These are phyloP conservation scores for Venustoraphidia nigricollis DNA, from an alignment of 2,888 invertebrate species.

Conservation along the genomic window DNA sequence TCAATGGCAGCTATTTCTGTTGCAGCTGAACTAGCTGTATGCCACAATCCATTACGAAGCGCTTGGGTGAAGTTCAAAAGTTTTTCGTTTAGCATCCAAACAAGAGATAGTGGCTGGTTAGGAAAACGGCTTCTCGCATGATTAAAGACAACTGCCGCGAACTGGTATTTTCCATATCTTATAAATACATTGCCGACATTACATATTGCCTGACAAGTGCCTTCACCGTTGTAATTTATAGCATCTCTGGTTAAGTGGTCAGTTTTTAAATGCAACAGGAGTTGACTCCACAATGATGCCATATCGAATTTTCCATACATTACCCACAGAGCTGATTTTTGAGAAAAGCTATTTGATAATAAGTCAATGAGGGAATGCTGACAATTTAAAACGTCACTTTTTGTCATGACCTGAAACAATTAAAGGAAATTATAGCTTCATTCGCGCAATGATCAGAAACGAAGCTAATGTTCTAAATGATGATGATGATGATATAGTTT, in stretches of 20 bases:
- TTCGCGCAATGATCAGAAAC: too few relatives aligned
- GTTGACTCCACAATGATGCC: conserved; percentile 64
- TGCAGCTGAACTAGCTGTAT: conserved; percentile 51
- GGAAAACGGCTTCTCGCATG: conserved; percentile 49
- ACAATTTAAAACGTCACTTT: conserved; percentile 75
- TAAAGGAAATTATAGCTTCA: conserved; percentile 8
- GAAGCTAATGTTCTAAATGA: too few relatives aligned
- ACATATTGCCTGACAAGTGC: conserved; percentile 53
- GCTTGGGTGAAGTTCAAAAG: conserved; percentile 33
- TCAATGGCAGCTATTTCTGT: conserved; percentile 50
- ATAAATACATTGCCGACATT: conserved; percentile 43
- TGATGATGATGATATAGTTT: too few relatives aligned
- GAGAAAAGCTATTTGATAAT: conserved; percentile 62
- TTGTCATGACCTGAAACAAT: conserved; percentile 54
- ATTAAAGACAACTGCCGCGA: conserved; percentile 39
- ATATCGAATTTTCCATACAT: conserved; percentile 79
- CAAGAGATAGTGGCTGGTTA: conserved; percentile 38
- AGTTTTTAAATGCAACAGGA: conserved; percentile 61
- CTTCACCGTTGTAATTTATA: conserved; percentile 41
- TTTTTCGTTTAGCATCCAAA: conserved; percentile 54
- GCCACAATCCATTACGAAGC: conserved; percentile 44
- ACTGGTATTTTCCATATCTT: conserved; percentile 33
- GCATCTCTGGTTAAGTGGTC: conserved; percentile 30
- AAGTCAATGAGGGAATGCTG: conserved; percentile 70
- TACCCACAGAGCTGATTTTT: conserved; percentile 75